A percentile compares a stretch with the other conserved stretches of the same genome.
Conservation (phyloP, 2,113 vertebrate species). For the Orthochromis malagaraziensis region DNA sequence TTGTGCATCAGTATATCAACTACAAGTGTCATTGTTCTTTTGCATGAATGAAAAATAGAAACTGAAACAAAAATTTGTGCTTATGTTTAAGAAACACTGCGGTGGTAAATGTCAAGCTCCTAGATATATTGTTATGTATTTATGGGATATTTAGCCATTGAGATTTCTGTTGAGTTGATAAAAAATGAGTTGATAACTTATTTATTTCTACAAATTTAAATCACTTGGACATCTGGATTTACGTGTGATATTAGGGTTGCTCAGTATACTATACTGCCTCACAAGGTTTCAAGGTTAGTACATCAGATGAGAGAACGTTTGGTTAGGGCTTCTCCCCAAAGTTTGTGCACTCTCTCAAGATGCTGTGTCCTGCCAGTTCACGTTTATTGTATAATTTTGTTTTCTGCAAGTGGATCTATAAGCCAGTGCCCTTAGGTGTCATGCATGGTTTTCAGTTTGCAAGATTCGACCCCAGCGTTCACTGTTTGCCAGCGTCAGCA, state of each 20-base stretch:
- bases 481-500: neutral
- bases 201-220: neutral
- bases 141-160: neutral
- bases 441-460: neutral
- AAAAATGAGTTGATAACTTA: neutral
- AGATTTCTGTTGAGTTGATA: neutral
- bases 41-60: neutral
- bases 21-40: neutral
- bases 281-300: neutral
- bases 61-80: neutral
- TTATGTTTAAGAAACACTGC: neutral
- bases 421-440: neutral
- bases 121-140: neutral
- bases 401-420: neutral
- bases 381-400: neutral
- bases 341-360: neutral
- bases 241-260: neutral
- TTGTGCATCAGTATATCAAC: neutral
- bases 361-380: accelerated
- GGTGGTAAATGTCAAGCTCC: neutral
- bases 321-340: neutral
- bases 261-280: neutral
- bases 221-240: neutral
- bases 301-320: accelerated
- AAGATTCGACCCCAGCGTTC: neutral